A percentile compares a stretch with the other conserved stretches of the same genome.
phyloP scores from a whole-genome alignment of 2,888 invertebrate species.

The Drosophila colorata region DNA sequence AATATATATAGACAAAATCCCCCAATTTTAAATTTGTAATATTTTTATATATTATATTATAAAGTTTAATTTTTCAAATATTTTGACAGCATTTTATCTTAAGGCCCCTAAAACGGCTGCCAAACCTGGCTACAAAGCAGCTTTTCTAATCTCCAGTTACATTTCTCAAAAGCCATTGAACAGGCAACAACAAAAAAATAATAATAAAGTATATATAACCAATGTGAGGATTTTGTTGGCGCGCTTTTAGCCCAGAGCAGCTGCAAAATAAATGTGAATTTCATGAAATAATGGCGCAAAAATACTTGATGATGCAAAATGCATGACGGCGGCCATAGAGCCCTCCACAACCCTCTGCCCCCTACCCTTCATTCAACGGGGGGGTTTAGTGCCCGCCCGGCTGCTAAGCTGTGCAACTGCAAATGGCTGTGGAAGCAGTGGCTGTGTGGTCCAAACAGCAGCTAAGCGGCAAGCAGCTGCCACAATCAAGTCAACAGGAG shows the following conservation, averaged over 20 bases:
- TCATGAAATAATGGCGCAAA: constrained; percentile 74
- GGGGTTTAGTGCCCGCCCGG: no score
- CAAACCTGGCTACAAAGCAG: not conserved
- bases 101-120: not conserved
- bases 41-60: not conserved
- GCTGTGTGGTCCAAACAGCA: constrained; percentile 40
- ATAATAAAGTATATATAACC: not conserved
- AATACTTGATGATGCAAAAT: constrained; percentile 74
- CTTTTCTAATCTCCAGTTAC: not conserved
- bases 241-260: constrained; percentile 51
- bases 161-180: not conserved
- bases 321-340: constrained; percentile 27
- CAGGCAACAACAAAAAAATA: not conserved
- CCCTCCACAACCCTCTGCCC: not conserved
- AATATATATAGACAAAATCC: not conserved
- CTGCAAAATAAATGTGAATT: constrained; percentile 77
- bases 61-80: not conserved
- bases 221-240: constrained; percentile 1
- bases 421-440: constrained; percentile 41
- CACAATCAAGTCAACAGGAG: constrained; percentile 73
- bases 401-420: constrained; percentile 39
- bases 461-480: constrained; percentile 70
- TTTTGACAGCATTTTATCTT: not conserved
- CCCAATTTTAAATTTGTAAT: not conserved
- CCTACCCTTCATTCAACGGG: no score